Evolutionary conservation across 2,888 invertebrate species (phyloP).

Genomic region (Gymnosoma rotundatum): DNA sequence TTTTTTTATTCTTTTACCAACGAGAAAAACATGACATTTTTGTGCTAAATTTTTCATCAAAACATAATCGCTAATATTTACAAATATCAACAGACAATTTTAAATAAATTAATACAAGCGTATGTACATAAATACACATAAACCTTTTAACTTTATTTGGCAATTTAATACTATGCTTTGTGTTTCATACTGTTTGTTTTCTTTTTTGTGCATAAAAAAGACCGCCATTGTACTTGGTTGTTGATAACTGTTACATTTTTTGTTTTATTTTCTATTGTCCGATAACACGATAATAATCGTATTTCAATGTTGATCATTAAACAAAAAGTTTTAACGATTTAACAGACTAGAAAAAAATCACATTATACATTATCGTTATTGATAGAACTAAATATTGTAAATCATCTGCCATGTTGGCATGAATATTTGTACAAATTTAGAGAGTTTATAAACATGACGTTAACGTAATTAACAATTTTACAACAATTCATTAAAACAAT

Average conservation of each 20-base stretch:
- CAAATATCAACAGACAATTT: slow-evolving; percentile 9
- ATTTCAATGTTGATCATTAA: slow-evolving; percentile 42
- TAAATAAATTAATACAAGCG: slow-evolving; percentile 15
- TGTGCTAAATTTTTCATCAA: slow-evolving; percentile 35
- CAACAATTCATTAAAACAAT: too few species aligned
- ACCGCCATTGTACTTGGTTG: slow-evolving; percentile 61
- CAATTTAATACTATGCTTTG: slow-evolving; percentile 51
- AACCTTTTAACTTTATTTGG: background rate
- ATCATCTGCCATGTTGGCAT: background rate
- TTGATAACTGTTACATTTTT: slow-evolving; percentile 45
- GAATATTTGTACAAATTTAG: background rate
- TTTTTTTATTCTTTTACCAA: background rate
- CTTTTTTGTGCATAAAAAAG: slow-evolving; percentile 20
- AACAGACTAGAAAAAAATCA: slow-evolving; percentile 17
- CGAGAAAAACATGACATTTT: slow-evolving; percentile 7
- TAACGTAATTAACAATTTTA: slow-evolving; percentile 28
- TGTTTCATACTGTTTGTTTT: background rate
- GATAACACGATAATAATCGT: slow-evolving; percentile 31
- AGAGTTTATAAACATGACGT: slow-evolving; percentile 23
- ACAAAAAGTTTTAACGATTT: slow-evolving; percentile 20
- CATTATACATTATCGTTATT: background rate
- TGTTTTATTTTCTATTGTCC: slow-evolving; percentile 28
- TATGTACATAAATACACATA: background rate
- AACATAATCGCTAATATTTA: slow-evolving; percentile 27
- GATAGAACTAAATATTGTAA: background rate